Conservation (phyloP, 2,888 invertebrate species). For the Andrena bicolor region DNA sequence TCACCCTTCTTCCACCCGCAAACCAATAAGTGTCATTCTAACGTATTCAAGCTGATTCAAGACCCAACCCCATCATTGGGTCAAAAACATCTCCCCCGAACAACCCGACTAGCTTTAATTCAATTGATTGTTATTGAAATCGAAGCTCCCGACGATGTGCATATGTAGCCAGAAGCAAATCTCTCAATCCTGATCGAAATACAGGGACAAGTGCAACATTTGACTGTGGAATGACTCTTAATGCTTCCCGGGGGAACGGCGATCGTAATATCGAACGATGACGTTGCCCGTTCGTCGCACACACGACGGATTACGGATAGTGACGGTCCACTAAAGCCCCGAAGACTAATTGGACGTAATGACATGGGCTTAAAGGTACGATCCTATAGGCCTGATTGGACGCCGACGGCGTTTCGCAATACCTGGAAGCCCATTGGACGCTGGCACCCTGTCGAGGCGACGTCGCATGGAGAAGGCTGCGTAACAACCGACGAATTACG, state of each 20-base stretch:
- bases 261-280: conserved; percentile 70
- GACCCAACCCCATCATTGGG: no score
- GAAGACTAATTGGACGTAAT: conserved; percentile 76
- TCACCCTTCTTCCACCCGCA: no score
- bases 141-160: no score
- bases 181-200: background rate
- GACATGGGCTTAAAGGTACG: conserved; percentile 74
- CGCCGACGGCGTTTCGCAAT: conserved; percentile 78
- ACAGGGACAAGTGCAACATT: background rate
- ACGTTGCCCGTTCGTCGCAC: conserved; percentile 63
- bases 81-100: no score
- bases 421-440: conserved; percentile 73
- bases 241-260: conserved; percentile 5
- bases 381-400: conserved; percentile 74
- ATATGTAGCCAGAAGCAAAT: no score
- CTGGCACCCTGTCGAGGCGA: conserved; percentile 72
- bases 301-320: conserved; percentile 69
- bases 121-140: background rate
- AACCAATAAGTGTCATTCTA: no score
- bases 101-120: background rate
- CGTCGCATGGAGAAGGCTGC: conserved; percentile 69
- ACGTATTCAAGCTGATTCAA: no score
- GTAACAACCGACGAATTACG: conserved; percentile 73
- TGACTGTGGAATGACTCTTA: conserved; percentile 10
- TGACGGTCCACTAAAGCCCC: conserved; percentile 59